phyloP scores from a whole-genome alignment of 1,140 invertebrate genomes.

The Oppia nitens region DNA sequence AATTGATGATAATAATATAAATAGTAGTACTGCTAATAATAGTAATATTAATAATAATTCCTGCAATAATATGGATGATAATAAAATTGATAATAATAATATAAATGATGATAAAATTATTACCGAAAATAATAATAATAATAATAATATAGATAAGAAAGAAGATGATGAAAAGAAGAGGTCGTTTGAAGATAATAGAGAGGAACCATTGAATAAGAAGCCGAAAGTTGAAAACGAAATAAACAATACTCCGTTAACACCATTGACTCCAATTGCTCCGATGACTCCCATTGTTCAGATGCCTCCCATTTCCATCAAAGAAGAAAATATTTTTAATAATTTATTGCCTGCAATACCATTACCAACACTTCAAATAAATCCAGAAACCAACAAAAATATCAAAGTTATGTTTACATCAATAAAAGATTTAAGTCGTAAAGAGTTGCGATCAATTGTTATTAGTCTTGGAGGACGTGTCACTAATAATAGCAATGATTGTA shows the following conservation, averaged over 20 bases:
- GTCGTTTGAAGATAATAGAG: slow-evolving; percentile 13
- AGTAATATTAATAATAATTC: no score
- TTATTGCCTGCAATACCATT: background rate
- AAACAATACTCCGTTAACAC: no score
- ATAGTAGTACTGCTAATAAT: no score
- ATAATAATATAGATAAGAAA: no score
- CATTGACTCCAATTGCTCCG: no score
- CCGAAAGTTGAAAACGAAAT: background rate
- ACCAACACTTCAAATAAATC: background rate
- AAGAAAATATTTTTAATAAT: no score
- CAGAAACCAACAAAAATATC: background rate
- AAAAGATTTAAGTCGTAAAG: background rate
- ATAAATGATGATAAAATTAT: no score
- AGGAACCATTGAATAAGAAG: slow-evolving; percentile 11
- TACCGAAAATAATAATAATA: no score
- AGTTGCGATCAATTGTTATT: slow-evolving; percentile 26
- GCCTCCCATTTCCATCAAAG: background rate
- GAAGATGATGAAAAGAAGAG: slow-evolving; percentile 1
- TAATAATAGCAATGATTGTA: slow-evolving; percentile 45
- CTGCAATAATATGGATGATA: no score
- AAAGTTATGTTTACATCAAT: slow-evolving; percentile 11
- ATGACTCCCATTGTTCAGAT: no score
- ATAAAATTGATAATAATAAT: no score
- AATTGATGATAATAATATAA: no score
- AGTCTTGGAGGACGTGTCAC: slow-evolving; percentile 62